Base-by-base conservation (phyloP, 2,797 vertebrate species). In the Gymnoscopelus microlampas region DNA sequence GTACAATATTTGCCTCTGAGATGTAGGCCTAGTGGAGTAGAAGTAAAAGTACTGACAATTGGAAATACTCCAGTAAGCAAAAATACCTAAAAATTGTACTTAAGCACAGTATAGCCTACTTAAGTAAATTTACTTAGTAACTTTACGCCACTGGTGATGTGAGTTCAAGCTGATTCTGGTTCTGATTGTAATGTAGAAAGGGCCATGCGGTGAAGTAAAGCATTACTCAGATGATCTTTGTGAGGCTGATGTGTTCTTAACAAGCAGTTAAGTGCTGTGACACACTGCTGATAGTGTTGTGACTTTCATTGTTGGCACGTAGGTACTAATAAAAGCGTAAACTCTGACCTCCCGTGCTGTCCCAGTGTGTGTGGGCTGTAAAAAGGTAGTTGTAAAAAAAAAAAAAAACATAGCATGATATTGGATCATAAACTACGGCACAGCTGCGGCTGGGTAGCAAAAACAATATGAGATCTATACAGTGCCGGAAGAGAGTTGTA, bases 371-470 rank as follows among this genome's bases (percentile, higher is more conserved):
- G 32, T 68, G 55, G 75, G 81, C 47, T 80, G 80, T 91, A 69
- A 72, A 78, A 73, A 71, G 82, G 39, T 44, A 44, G 39, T 44
- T 10, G 39, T 44, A 44, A 44, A 44, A 44, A 44, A 44, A 39
- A 44, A 3, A 44, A 44, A 44, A 44, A 3, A 44, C 39, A 83
- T 24, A 60, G 58, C 54, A 78, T 77, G 65, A 81, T 92, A 91
- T 91, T 89, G 86, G 80, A 78, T 83, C 87, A 76, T 91, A 91
- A 91, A 91, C 79, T 77, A 83, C 66, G 79, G 75, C 87, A 86
- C 81, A 82, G 79, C 81, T 83, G 71, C 66, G 8, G 70, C 19
- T 49, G 58, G 65, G 81, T 82, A 70, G 71, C 70, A 76, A 83
- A 80, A 84, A 81, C 72, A 82, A 72, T 44, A 44, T 44, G 39